Evolutionary conservation across 2,888 invertebrate species (phyloP).

Genomic region (Hydroisotoma schaefferi): DNA sequence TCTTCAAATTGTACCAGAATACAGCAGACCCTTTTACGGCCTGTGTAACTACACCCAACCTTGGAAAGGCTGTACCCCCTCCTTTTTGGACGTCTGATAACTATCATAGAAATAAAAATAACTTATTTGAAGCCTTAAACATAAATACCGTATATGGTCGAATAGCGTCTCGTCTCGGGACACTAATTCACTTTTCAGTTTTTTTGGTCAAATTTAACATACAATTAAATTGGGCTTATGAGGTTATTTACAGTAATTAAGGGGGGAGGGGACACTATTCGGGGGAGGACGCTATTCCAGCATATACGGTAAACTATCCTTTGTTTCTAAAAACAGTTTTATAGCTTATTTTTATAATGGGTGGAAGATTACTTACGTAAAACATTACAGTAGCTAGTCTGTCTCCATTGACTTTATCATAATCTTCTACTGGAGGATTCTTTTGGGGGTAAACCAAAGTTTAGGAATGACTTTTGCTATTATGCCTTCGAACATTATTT

Average conservation of each 20-base stretch:
- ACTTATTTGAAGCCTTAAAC: background rate
- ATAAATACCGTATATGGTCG: background rate
- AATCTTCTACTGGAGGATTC: conserved; percentile 14
- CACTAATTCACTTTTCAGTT: background rate
- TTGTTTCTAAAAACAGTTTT: too few species aligned
- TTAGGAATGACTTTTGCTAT: background rate
- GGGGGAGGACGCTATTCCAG: too few species aligned
- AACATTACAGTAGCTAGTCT: conserved; percentile 44
- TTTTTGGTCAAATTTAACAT: background rate
- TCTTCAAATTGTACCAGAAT: conserved; percentile 54
- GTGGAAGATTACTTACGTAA: conserved; percentile 37
- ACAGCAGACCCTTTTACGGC: conserved; percentile 52
- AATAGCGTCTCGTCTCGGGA: too few species aligned
- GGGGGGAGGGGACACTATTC: too few species aligned
- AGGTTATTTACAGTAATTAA: too few species aligned
- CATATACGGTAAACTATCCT: too few species aligned
- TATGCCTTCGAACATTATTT: background rate
- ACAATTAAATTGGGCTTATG: conserved; percentile 11
- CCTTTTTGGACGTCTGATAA: conserved; percentile 45
- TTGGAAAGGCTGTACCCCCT: conserved; percentile 50
- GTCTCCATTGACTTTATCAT: conserved; percentile 36
- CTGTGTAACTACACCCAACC: conserved; percentile 48
- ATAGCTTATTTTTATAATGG: too few species aligned
- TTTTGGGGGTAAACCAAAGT: too few species aligned
- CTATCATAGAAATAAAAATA: conserved; percentile 15